These are phyloP conservation scores for Myotis daubentonii DNA, from an alignment of 2,797 vertebrate species.

Conservation along the genomic window DNA sequence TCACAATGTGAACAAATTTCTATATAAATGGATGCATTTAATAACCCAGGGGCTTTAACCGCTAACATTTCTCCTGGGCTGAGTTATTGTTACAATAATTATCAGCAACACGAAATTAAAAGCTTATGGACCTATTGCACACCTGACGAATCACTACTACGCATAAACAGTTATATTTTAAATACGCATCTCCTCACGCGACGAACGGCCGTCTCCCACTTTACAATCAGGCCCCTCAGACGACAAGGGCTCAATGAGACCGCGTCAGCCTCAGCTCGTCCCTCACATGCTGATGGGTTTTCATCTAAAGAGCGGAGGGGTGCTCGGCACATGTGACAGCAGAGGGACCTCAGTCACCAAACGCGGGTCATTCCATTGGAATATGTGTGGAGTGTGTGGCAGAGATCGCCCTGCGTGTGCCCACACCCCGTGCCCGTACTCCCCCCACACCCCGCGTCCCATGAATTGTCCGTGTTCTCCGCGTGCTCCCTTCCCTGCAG, in stretches of 20 bases:
- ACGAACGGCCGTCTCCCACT: background rate
- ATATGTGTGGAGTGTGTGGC: fast-evolving
- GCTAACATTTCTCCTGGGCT: background rate
- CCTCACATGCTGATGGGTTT: background rate
- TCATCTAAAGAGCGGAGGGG: background rate
- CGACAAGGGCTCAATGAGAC: fast-evolving
- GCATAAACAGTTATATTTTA: background rate
- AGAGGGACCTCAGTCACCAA: no score
- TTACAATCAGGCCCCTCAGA: no score
- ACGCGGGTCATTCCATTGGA: fast-evolving
- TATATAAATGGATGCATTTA: background rate
- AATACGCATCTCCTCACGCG: background rate
- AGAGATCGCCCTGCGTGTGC: fast-evolving
- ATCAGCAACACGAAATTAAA: background rate
- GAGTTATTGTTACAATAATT: background rate
- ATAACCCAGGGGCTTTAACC: background rate
- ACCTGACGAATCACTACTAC: background rate
- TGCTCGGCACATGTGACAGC: fast-evolving
- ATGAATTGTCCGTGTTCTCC: fast-evolving
- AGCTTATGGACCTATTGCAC: fast-evolving
- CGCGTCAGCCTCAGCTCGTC: fast-evolving
- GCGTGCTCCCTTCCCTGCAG: fast-evolving
- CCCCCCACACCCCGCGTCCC: background rate
- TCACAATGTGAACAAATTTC: background rate
- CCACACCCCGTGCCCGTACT: background rate